Conservation (phyloP, 2,888 invertebrate genomes). For the Nomada hirtipes region DNA sequence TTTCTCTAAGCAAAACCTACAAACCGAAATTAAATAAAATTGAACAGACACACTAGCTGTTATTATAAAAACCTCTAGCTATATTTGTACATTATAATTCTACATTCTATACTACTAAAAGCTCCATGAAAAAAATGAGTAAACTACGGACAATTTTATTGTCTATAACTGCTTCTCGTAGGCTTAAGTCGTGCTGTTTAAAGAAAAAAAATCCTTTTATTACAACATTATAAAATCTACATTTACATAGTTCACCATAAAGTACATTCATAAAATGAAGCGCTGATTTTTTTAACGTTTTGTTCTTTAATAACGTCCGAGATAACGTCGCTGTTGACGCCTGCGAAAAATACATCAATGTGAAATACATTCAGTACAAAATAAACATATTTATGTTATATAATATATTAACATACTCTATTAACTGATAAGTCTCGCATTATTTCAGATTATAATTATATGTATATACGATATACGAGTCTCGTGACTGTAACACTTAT, state of each 20-base stretch:
- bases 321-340: slow-evolving; percentile 31
- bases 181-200: slow-evolving; percentile 24
- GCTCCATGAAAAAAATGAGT: neutral
- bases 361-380: slow-evolving; percentile 78
- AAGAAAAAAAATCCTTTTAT: slow-evolving; percentile 81
- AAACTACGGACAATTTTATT: neutral
- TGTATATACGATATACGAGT: neutral
- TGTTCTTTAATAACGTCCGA: slow-evolving; percentile 44
- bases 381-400: slow-evolving; percentile 75
- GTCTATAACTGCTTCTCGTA: neutral
- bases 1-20: neutral
- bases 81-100: neutral
- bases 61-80: neutral
- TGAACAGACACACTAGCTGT: neutral
- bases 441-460: slow-evolving; percentile 34
- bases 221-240: slow-evolving; percentile 84
- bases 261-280: slow-evolving; percentile 73
- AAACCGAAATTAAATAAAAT: slow-evolving; percentile 8
- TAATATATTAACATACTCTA: slow-evolving; percentile 10
- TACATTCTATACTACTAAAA: neutral
- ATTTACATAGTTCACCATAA: slow-evolving; percentile 73
- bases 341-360: slow-evolving; percentile 77
- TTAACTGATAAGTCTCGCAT: slow-evolving; percentile 31
- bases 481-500: slow-evolving; percentile 22
- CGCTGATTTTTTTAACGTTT: slow-evolving; percentile 39